These are phyloP conservation scores for Microplitis demolitor DNA, from an alignment of 1,140 invertebrate species.

Conservation along the genomic window DNA sequence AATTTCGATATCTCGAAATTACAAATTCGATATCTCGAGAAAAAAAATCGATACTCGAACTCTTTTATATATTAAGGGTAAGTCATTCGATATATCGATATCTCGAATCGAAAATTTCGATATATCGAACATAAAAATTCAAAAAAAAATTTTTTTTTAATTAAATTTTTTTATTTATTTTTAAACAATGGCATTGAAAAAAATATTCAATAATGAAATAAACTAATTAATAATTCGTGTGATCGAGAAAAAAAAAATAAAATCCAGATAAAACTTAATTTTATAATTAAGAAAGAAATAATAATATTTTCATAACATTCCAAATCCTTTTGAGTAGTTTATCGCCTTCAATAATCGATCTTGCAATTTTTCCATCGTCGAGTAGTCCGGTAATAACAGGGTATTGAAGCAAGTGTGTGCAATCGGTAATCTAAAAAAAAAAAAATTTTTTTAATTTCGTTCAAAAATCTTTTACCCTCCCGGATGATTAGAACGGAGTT, in stretches of 20 bases:
- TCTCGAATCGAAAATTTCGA: no score
- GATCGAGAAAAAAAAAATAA: not conserved
- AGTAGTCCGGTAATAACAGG: conserved; percentile 88
- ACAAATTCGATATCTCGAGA: no score
- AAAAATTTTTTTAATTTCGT: no score
- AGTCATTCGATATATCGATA: no score
- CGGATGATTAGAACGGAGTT: not conserved
- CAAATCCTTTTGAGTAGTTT: conserved; percentile 85
- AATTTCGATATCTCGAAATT: no score
- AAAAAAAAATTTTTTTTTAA: no score
- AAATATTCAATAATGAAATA: not conserved
- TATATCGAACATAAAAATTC: no score
- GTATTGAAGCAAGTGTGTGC: conserved; percentile 97
- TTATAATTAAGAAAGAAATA: not conserved
- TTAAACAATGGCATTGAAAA: not conserved
- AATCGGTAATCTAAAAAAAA: conserved; percentile 76
- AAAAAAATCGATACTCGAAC: no score
- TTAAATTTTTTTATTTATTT: not conserved
- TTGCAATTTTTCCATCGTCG: conserved; percentile 79
- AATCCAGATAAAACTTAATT: not conserved
- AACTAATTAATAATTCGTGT: not conserved
- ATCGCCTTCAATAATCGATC: conserved; percentile 91
- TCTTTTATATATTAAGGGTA: no score
- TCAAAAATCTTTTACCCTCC: no score
- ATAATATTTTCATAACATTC: conserved; percentile 71